Evolutionary conservation across 2,888 invertebrate genomes (phyloP).

Genomic region (Melipona bicolor): DNA sequence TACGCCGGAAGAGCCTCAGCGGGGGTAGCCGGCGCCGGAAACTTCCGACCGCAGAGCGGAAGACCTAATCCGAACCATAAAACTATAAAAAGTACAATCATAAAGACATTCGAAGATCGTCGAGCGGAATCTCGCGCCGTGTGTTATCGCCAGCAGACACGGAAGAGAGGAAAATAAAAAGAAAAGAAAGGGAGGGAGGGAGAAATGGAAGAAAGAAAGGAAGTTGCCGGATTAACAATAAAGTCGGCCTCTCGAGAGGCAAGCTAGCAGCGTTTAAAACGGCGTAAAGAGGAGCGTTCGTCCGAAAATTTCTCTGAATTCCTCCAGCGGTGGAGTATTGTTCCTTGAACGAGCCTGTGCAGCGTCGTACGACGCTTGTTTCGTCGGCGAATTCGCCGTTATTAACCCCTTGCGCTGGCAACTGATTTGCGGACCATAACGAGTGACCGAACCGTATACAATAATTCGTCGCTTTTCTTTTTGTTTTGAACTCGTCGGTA

Average conservation of each 20-base stretch:
- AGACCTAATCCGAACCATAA: background rate
- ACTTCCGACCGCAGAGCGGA: background rate
- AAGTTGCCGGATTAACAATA: constrained; percentile 17
- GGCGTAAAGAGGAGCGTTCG: constrained; percentile 29
- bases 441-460: no score
- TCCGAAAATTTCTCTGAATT: constrained; percentile 44
- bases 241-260: constrained; percentile 25
- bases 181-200: background rate
- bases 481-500: no score
- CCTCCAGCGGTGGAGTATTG: constrained; percentile 61
- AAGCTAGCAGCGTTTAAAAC: constrained; percentile 32
- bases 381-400: constrained; percentile 20
- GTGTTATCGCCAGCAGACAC: constrained; percentile 42
- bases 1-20: background rate
- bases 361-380: constrained; percentile 23
- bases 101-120: constrained; percentile 13
- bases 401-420: constrained; percentile 1
- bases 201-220: background rate
- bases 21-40: background rate
- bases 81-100: constrained; percentile 21
- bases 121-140: constrained; percentile 9
- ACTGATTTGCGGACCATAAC: no score
- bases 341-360: constrained; percentile 27
- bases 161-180: background rate
- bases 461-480: no score